Evolutionary conservation across 2,888 invertebrate species (phyloP).

Genomic region (Lasius fuliginosus): DNA sequence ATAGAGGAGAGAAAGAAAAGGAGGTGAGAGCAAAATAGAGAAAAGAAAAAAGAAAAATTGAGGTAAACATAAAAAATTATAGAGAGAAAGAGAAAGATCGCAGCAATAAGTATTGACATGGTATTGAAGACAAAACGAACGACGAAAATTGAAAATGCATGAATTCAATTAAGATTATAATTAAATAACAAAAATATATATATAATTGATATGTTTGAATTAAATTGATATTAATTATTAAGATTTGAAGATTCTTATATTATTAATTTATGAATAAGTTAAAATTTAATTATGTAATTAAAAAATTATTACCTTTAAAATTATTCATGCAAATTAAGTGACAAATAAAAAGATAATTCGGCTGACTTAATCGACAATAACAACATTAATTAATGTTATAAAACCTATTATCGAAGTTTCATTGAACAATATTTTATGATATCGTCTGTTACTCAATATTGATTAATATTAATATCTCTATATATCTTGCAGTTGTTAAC

Average conservation of each 20-base stretch:
- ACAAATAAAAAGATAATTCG: constrained; percentile 23
- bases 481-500: constrained; percentile 9
- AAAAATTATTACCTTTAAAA: constrained; percentile 23
- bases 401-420: constrained; percentile 15
- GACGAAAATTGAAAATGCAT: constrained; percentile 71
- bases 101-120: constrained; percentile 86
- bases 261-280: not conserved
- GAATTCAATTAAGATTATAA: constrained; percentile 76
- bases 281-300: constrained; percentile 68
- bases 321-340: constrained; percentile 1
- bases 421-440: constrained; percentile 12
- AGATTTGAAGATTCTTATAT: not conserved
- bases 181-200: constrained; percentile 43
- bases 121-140: constrained; percentile 80
- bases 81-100: constrained; percentile 67
- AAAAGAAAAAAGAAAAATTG: constrained; percentile 6
- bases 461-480: constrained; percentile 4
- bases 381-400: constrained; percentile 29
- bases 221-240: constrained; percentile 27
- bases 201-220: constrained; percentile 17
- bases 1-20: constrained; percentile 53
- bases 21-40: constrained; percentile 44
- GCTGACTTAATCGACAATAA: constrained; percentile 29
- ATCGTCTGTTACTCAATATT: constrained; percentile 15
- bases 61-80: constrained; percentile 21